Evolutionary conservation across 2,113 vertebrate species (phyloP).

Genomic region (Athene cunicularia): DNA sequence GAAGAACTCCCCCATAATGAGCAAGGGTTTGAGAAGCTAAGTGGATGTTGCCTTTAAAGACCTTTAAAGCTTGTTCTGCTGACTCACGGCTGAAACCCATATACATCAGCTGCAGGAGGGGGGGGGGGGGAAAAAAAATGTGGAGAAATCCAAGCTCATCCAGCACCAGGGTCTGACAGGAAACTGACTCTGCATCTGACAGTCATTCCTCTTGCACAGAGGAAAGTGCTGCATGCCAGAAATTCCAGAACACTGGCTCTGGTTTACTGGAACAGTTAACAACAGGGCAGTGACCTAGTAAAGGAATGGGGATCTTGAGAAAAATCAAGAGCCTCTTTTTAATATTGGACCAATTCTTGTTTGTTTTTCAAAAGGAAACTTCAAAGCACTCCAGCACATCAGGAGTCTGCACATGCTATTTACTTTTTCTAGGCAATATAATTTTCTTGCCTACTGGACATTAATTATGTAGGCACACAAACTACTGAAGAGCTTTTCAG

Average conservation of each 20-base stretch:
- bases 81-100: conserved; percentile 82
- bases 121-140: neutral
- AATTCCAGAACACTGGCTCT: conserved; percentile 56
- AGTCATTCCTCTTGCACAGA: neutral
- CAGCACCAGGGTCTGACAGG: neutral
- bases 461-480: neutral
- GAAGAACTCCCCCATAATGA: conserved; percentile 81
- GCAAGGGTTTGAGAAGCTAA: conserved; percentile 86
- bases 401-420: neutral
- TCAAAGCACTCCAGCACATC: neutral
- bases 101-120: conserved; percentile 79
- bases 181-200: neutral
- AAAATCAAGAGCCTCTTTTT: neutral
- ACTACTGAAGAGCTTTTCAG: neutral
- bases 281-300: conserved; percentile 49
- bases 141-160: neutral
- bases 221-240: neutral
- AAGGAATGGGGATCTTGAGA: neutral
- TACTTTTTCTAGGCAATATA: neutral
- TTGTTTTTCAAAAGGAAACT: neutral
- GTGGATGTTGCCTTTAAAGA: conserved; percentile 83
- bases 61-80: conserved; percentile 76
- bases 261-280: conserved; percentile 58
- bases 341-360: neutral
- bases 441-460: neutral